Evolutionary conservation across 2,113 vertebrate species (phyloP), one percentile per base, ranked within the genome.

Genomic region (Acanthochromis polyacanthus): DNA sequence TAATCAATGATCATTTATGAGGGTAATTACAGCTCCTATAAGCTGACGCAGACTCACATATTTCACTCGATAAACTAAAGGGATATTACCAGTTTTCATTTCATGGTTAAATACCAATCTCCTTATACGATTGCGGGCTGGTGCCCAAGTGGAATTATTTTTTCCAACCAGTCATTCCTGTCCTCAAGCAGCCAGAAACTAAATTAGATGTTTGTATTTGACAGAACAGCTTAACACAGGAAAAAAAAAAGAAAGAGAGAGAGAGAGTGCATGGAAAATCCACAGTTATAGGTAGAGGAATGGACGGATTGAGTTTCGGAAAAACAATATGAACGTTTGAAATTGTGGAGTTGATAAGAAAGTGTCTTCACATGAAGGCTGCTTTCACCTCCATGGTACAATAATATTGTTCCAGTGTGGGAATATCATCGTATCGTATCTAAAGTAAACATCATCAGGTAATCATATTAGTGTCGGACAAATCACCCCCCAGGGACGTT

Each of bases 131-230:
- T 86, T 84, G 82, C 66, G 48, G 86, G 84, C 86, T 75, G 19
- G 67, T 79, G 71, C 79, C 90, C 89, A 85, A 89, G 88, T 82
- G 84, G 82, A 91, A 93, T 91, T 83, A 80, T 88, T 92, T 89
- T 94, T 93, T 92, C 90, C 89, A 92, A 83, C 87, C 84, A 91
- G 90, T 88, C 86, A 89, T 90, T 91, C 81, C 71, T 88, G 71
- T 90, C 63, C 23, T 58, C n/a, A 23, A 30, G 78, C 81, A 83
- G 90, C 87, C 87, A 81, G 82, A 68, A 74, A 75, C 89, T 86
- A 93, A 94, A 92, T 92, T 90, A 92, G 90, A 93, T 91, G 91
- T 92, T 92, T 92, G 86, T 88, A 82, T 90, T 93, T 91, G 89
- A 92, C 84, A 91, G 89, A 84, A 74, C 22, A 65, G 86, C 75